Percentiles rank a stretch among this genome's conserved stretches.
These are phyloP conservation scores for Harpalus rubripes DNA, from an alignment of 2,888 invertebrate species.

Conservation along the genomic window DNA sequence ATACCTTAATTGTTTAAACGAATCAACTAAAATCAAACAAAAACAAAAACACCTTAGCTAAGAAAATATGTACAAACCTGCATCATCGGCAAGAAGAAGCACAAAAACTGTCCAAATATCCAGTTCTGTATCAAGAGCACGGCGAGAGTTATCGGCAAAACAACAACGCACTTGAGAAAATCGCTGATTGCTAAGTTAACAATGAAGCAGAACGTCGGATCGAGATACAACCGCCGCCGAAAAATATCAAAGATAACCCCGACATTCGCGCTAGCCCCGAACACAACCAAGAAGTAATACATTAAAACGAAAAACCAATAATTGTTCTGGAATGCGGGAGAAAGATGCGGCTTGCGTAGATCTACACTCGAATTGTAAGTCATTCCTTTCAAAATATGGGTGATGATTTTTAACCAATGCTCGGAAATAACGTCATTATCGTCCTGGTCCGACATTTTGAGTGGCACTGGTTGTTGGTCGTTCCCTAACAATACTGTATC, in stretches of 20 bases:
- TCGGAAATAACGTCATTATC: constrained; percentile 60
- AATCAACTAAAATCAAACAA: background rate
- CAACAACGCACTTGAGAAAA: constrained; percentile 83
- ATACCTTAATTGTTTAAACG: background rate
- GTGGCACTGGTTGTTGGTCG: background rate
- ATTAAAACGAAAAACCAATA: constrained; percentile 83
- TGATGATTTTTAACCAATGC: constrained; percentile 74
- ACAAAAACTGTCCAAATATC: constrained; percentile 86
- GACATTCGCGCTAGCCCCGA: constrained; percentile 81
- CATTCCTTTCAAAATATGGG: constrained; percentile 74
- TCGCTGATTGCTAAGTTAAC: constrained; percentile 84
- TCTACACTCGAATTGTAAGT: constrained; percentile 77
- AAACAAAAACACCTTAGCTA: background rate
- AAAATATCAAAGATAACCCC: constrained; percentile 80
- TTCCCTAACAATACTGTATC: background rate
- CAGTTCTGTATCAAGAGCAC: constrained; percentile 86
- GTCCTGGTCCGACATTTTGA: constrained; percentile 39
- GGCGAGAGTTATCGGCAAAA: constrained; percentile 84
- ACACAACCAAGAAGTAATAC: constrained; percentile 80
- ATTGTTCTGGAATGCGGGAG: constrained; percentile 79
- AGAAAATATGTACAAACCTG: constrained; percentile 78
- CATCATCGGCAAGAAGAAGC: constrained; percentile 86
- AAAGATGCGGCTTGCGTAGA: constrained; percentile 81
- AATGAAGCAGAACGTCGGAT: constrained; percentile 83
- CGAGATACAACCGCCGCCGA: constrained; percentile 80